Evolutionary conservation across 1,140 invertebrate genomes (phyloP), one percentile per base, ranked within the genome.

Genomic region (Panagrolaimus sp.): DNA sequence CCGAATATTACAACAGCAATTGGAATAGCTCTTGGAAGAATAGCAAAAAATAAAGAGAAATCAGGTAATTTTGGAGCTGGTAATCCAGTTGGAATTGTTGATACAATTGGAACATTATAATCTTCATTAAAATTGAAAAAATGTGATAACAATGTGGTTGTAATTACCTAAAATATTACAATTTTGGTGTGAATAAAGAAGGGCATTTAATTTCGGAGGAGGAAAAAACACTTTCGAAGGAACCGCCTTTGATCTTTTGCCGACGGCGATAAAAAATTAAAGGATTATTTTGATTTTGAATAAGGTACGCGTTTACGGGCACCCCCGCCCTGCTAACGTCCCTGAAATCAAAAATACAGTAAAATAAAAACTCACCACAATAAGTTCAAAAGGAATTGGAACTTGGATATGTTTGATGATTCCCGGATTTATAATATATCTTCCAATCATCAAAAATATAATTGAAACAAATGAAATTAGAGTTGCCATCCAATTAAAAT

Each of bases 1-100:
- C 52, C 52, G 5, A 58, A 58, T 10, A 58, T 58, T 21, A 58
- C 52, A 58, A 58, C 52, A 1, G 52, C 52, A 58, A 58, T 58
- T 26, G 52, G 52, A 21, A 58, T 8, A 2, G 52, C 21, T 58
- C 28, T 58, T n/a, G 21, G 15, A 28, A 58, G 28, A 58, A 58
- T 58, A 21, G 17, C 17, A n/a, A 12, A 28, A 21, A 8, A 12
- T 28, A n/a, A n/a, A 12, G 21, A 26, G 10, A 21, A 21, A 12
- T 21, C 52, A 10, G 52, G 52, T 10, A 58, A 6, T 28, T 26
- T 58, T 12, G 52, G 52, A 3, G 52, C 28, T 58, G 52, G 52
- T 8, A 58, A 28, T 2, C 52, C 52, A 4, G 5, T 58, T n/a
- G 52, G 52, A 28, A 58, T 58, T 10, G 28, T 14, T n/a, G 21